Conservation (phyloP, 2,797 vertebrate species). For the Hemitrygon akajei region DNA sequence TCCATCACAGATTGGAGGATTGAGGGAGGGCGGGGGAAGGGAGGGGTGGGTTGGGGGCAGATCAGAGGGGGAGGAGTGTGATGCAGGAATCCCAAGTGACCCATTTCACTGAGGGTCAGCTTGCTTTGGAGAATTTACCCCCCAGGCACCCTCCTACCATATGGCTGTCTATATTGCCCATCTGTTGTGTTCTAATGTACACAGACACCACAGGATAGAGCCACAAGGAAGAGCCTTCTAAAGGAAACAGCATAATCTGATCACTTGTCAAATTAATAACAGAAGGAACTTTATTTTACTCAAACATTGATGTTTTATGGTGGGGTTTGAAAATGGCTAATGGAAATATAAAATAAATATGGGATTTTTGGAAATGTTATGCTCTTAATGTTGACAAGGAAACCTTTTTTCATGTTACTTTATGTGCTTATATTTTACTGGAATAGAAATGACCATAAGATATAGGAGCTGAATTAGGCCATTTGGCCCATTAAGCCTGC, state of each 20-base stretch:
- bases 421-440: neutral
- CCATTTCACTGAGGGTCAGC: neutral
- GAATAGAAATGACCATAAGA: neutral
- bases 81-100: neutral
- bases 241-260: neutral
- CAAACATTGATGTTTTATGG: neutral
- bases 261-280: neutral
- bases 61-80: too few relatives aligned
- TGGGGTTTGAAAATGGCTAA: neutral
- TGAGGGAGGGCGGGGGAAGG: too few relatives aligned
- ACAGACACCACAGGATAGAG: neutral
- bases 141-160: neutral
- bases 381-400: neutral
- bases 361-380: neutral
- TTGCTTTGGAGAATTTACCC: neutral
- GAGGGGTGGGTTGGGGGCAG: neutral
- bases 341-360: neutral
- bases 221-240: neutral
- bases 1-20: neutral
- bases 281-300: neutral
- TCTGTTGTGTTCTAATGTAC: slow-evolving; percentile 10
- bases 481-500: too few relatives aligned
- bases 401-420: neutral
- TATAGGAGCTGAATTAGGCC: too few relatives aligned
- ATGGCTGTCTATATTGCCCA: slow-evolving; percentile 4